Conservation (phyloP, 64 coral and sea anemone genomes). For the Montipora capricornis region DNA sequence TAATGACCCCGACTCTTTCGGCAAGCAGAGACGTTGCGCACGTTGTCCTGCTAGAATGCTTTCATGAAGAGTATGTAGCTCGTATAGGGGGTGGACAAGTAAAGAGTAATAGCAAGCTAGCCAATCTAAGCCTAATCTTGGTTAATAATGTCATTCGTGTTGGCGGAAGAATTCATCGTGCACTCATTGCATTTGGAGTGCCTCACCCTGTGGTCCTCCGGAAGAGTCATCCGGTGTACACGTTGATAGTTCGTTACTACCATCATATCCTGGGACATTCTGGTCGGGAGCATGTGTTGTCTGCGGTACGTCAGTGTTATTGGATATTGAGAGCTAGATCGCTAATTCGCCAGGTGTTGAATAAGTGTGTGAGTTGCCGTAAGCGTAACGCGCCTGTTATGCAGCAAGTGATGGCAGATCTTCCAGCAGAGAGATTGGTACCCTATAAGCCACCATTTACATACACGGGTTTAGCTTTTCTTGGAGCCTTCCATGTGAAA, state of each 20-base stretch:
- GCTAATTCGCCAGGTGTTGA: neutral
- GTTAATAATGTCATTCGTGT: slow-evolving; percentile 23
- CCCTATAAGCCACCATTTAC: slow-evolving; percentile 59
- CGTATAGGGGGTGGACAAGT: slow-evolving; percentile 16
- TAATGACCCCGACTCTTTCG: neutral
- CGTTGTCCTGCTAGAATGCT: neutral
- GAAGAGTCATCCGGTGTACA: slow-evolving; percentile 15
- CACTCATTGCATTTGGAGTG: neutral
- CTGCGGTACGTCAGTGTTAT: slow-evolving; percentile 23
- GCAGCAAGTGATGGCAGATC: slow-evolving; percentile 56
- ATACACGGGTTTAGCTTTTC: slow-evolving; percentile 40
- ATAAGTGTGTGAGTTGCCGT: slow-evolving; percentile 49
- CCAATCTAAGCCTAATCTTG: slow-evolving; percentile 14
- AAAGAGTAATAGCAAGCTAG: slow-evolving; percentile 20
- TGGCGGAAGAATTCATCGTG: slow-evolving; percentile 46
- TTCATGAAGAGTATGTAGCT: slow-evolving; percentile 2
- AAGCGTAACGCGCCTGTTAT: neutral
- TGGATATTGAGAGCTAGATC: slow-evolving; percentile 50
- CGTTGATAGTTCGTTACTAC: slow-evolving; percentile 43
- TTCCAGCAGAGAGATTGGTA: slow-evolving; percentile 43
- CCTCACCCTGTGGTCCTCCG: slow-evolving; percentile 39
- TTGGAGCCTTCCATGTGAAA: slow-evolving; percentile 58
- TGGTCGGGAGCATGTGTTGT: slow-evolving; percentile 42
- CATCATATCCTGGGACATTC: slow-evolving; percentile 30
- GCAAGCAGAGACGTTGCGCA: neutral